Percentiles rank a stretch among this genome's conserved stretches.
These are phyloP conservation scores for Asarcornis scutulata DNA, from an alignment of 2,113 vertebrate species.

Conservation along the genomic window DNA sequence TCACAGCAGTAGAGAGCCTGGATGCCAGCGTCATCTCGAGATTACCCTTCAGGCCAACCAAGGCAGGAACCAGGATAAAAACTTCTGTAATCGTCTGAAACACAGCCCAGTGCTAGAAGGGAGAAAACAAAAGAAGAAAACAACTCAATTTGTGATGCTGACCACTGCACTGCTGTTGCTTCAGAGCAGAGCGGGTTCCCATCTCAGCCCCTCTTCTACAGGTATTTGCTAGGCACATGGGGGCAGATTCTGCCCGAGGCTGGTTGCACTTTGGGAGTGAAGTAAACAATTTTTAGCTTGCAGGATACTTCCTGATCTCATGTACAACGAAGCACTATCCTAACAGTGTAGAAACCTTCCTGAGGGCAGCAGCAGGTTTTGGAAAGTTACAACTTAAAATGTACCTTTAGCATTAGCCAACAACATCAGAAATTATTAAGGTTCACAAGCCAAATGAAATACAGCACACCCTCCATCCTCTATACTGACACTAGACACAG, in stretches of 20 bases:
- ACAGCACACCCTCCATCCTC: neutral
- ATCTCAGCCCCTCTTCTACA: neutral
- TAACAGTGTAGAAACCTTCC: neutral
- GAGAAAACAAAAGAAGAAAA: neutral
- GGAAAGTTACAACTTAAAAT: neutral
- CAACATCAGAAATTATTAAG: neutral
- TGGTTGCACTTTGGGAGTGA: neutral
- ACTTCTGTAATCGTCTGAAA: conserved; percentile 88
- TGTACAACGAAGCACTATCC: neutral
- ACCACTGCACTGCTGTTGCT: neutral
- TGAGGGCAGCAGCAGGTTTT: neutral
- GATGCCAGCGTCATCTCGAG: conserved; percentile 96
- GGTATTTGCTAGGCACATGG: neutral
- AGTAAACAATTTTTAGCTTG: neutral
- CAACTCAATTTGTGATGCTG: neutral
- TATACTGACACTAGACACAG: neutral
- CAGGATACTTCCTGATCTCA: neutral
- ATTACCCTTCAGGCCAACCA: conserved; percentile 95
- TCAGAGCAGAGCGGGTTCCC: neutral
- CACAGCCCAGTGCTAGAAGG: conserved; percentile 88
- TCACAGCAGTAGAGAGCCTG: conserved; percentile 93
- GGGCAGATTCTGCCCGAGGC: neutral
- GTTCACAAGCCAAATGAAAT: neutral
- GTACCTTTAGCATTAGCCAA: neutral
- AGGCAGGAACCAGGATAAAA: conserved; percentile 91